A percentile compares a stretch with the other conserved stretches of the same genome.
phyloP scores from a whole-genome alignment of 2,888 invertebrate genomes.

The Drosophila eohydei region DNA sequence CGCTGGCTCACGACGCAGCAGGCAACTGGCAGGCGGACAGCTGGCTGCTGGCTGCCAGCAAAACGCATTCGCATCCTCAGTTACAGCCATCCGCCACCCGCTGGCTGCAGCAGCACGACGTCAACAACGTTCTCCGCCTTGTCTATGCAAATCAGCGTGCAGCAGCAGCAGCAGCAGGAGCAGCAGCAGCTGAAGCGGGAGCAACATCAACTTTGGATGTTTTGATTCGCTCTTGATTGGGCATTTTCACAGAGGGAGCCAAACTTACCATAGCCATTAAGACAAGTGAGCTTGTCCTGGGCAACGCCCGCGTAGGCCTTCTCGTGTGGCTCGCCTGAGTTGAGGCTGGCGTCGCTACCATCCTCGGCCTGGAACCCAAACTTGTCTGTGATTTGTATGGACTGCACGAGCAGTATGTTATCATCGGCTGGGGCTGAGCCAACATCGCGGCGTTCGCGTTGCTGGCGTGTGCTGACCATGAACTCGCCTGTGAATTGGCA shows the following conservation, averaged over 20 bases:
- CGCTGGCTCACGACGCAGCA: conserved; percentile 69
- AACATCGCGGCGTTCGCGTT: conserved; percentile 70
- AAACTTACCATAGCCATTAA: conserved; percentile 85
- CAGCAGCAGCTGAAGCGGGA: conserved; percentile 6
- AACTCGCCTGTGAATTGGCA: conserved; percentile 73
- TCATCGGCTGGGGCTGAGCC: conserved; percentile 87
- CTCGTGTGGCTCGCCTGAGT: conserved; percentile 87
- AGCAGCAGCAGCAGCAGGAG: conserved; percentile 3
- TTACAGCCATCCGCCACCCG: conserved; percentile 48
- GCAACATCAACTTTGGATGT: conserved; percentile 20
- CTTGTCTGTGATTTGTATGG: conserved; percentile 97
- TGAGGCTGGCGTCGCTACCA: conserved; percentile 84
- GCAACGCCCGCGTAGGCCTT: conserved; percentile 90
- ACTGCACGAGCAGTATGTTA: conserved; percentile 94
- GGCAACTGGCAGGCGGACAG: conserved; percentile 19
- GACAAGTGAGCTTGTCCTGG: conserved; percentile 85
- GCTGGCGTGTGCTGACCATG: conserved; percentile 72
- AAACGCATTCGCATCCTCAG: conserved; percentile 39
- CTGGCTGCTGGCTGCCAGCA: conserved; percentile 22
- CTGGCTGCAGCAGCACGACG: conserved; percentile 62
- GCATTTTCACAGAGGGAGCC: conserved; percentile 67
- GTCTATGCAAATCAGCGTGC: conserved; percentile 72
- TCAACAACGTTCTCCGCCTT: conserved; percentile 59
- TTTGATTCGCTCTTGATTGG: conserved; percentile 76
- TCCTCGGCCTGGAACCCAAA: conserved; percentile 91